Evolutionary conservation across 2,113 vertebrate species (phyloP).

Genomic region (Tyrannus savana): DNA sequence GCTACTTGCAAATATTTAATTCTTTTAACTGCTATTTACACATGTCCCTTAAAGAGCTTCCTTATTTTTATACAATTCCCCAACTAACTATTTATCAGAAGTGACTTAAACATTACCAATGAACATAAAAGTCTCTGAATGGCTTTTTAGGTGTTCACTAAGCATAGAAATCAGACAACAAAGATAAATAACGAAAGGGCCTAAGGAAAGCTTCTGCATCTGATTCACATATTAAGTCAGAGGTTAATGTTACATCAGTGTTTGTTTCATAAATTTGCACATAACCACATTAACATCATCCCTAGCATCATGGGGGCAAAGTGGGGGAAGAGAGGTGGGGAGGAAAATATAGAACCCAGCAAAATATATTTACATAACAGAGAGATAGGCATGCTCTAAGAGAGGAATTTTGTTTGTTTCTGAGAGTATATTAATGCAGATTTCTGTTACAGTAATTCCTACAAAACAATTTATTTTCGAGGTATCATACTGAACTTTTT

Average conservation of each 20-base stretch:
- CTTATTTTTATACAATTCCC: background rate
- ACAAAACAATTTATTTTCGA: background rate
- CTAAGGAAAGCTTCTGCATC: background rate
- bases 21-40: background rate
- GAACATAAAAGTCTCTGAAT: background rate
- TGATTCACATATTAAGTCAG: background rate
- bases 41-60: background rate
- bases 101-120: background rate
- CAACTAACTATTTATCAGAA: background rate
- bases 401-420: background rate
- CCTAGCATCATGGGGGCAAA: fast-evolving
- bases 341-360: background rate
- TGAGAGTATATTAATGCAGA: background rate
- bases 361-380: background rate
- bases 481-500: background rate
- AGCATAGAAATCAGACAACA: background rate
- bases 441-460: background rate
- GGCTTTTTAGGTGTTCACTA: background rate
- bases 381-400: background rate
- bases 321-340: fast-evolving
- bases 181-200: background rate
- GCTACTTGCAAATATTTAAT: background rate
- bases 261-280: background rate
- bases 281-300: background rate
- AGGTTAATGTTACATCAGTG: background rate